A percentile compares a stretch with the other conserved stretches of the same genome.
Evolutionary conservation across 2,888 invertebrate genomes (phyloP).

Genomic region (Nematopogon swammerdamellus): DNA sequence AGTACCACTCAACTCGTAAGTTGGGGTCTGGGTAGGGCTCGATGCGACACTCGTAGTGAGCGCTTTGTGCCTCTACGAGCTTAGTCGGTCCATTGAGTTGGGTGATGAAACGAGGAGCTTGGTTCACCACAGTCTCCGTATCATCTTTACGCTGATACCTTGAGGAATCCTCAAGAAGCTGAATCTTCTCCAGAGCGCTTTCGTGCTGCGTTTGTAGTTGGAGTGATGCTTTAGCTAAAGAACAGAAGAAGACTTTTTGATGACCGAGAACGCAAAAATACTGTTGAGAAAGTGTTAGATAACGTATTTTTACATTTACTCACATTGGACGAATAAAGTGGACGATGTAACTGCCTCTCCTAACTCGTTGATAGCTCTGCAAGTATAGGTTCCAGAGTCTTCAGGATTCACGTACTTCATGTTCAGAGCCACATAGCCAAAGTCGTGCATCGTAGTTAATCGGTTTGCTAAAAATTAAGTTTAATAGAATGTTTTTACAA

Average conservation of each 20-base stretch:
- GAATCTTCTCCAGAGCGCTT: conserved; percentile 81
- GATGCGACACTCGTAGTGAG: conserved; percentile 90
- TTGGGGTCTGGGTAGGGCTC: conserved; percentile 89
- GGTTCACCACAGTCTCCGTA: conserved; percentile 74
- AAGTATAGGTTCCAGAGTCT: conserved; percentile 96
- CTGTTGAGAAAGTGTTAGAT: too few species aligned
- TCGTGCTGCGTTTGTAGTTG: conserved; percentile 89
- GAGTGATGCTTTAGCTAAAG: conserved; percentile 77
- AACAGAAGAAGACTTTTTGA: conserved; percentile 8
- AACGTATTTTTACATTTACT: too few species aligned
- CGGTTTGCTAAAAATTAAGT: conserved; percentile 65
- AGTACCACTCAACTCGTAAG: conserved; percentile 90
- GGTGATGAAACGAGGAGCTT: conserved; percentile 82
- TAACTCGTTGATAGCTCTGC: conserved; percentile 86
- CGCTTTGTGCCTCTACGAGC: conserved; percentile 83
- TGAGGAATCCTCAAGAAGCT: conserved; percentile 78
- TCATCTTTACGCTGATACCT: conserved; percentile 79
- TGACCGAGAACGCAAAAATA: too few species aligned
- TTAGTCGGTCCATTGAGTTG: conserved; percentile 83
- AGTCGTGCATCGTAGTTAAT: conserved; percentile 93
- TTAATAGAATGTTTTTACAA: not conserved
- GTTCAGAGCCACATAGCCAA: conserved; percentile 94
- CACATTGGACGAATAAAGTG: conserved; percentile 83
- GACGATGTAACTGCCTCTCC: conserved; percentile 96
- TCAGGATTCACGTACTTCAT: conserved; percentile 94